These are phyloP conservation scores for Pogonocherus hispidulus DNA, from an alignment of 2,888 invertebrate species.

Conservation along the genomic window DNA sequence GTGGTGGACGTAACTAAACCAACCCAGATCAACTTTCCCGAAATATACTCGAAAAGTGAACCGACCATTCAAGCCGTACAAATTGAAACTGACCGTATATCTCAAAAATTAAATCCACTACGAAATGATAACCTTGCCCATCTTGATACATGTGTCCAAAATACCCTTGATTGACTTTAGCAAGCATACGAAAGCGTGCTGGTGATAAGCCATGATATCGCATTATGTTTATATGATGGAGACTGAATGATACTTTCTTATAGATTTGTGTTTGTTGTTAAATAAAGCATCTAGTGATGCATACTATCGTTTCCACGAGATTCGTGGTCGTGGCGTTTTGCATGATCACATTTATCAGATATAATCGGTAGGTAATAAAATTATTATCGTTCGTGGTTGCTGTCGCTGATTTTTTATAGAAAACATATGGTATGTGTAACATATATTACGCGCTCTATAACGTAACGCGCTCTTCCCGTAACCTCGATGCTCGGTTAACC, in stretches of 20 bases:
- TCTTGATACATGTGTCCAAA: slow-evolving; percentile 38
- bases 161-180: slow-evolving; percentile 48
- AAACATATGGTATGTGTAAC: too few relatives aligned
- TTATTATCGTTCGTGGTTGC: too few relatives aligned
- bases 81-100: not conserved
- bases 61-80: slow-evolving; percentile 24
- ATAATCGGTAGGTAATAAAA: too few relatives aligned
- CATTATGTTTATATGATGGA: slow-evolving; percentile 2
- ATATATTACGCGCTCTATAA: too few relatives aligned
- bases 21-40: slow-evolving; percentile 2
- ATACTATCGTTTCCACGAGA: too few relatives aligned
- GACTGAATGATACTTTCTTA: not conserved
- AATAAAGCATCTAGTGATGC: too few relatives aligned
- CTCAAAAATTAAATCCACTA: not conserved
- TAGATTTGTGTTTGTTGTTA: too few relatives aligned
- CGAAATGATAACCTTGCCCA: slow-evolving; percentile 46
- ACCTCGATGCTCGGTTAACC: too few relatives aligned
- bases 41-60: slow-evolving; percentile 10
- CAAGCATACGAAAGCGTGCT: not conserved
- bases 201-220: slow-evolving; percentile 5
- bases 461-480: too few relatives aligned
- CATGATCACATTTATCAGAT: too few relatives aligned
- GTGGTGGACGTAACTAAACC: slow-evolving; percentile 13
- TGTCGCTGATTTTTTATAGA: too few relatives aligned
- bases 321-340: too few relatives aligned